Percentiles rank a stretch among this genome's conserved stretches.
phyloP scores from a whole-genome alignment of 2,888 invertebrate genomes.

The Athalia rosae region DNA sequence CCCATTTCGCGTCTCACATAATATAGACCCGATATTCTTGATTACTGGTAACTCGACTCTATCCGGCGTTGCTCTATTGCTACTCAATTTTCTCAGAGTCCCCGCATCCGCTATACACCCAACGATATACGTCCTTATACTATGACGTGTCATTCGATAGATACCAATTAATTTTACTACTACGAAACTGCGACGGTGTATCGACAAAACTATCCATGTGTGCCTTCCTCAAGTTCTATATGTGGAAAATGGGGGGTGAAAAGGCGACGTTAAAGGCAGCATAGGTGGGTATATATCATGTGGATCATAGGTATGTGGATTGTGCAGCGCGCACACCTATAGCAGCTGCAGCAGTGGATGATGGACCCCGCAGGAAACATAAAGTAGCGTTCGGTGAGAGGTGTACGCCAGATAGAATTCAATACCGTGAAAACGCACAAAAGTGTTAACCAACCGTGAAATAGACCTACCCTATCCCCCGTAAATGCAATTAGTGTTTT shows the following conservation, averaged over 20 bases:
- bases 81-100: conserved; percentile 9
- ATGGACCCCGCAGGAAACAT: background rate
- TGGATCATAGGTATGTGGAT: too few species aligned
- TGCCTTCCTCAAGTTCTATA: too few species aligned
- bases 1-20: conserved; percentile 17
- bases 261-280: too few species aligned
- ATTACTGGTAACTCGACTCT: conserved; percentile 20
- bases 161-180: conserved; percentile 27
- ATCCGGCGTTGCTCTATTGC: background rate
- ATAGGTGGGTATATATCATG: too few species aligned
- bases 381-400: background rate
- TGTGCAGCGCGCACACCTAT: background rate
- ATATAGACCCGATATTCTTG: conserved; percentile 17
- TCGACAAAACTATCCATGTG: background rate
- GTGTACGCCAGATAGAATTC: conserved; percentile 23
- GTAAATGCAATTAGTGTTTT: conserved; percentile 44
- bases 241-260: too few species aligned
- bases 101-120: background rate
- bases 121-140: background rate
- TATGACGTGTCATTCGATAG: background rate
- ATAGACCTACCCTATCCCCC: conserved; percentile 42
- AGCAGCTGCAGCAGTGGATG: background rate
- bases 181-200: background rate
- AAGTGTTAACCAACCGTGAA: conserved; percentile 42
- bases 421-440: conserved; percentile 31